These are phyloP conservation scores for Nephrotoma appendiculata DNA, from an alignment of 2,888 invertebrate species.

Conservation along the genomic window DNA sequence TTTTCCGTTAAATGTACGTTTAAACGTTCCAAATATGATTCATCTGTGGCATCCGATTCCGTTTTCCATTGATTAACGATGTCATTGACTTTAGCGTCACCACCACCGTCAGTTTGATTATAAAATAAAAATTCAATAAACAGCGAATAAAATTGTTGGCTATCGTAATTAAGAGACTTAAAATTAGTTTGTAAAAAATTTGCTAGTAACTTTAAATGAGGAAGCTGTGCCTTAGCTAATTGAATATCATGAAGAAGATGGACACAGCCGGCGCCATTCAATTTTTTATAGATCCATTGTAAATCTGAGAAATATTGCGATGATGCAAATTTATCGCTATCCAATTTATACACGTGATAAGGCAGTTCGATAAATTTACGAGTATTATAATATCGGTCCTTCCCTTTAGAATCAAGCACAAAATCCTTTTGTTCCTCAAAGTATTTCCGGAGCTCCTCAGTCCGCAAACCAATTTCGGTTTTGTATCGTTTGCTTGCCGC, in stretches of 20 bases:
- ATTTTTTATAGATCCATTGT: slow-evolving; percentile 66
- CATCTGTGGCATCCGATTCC: slow-evolving; percentile 23
- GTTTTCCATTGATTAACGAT: slow-evolving; percentile 27
- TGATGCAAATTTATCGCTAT: slow-evolving; percentile 42
- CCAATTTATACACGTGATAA: slow-evolving; percentile 50
- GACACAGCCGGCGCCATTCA: slow-evolving; percentile 60
- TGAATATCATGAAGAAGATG: slow-evolving; percentile 65
- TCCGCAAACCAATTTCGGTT: slow-evolving; percentile 11
- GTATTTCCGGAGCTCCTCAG: slow-evolving; percentile 13
- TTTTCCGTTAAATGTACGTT: slow-evolving; percentile 14
- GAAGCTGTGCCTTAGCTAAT: slow-evolving; percentile 23
- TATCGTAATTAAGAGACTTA: slow-evolving; percentile 63
- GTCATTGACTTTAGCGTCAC: slow-evolving; percentile 21
- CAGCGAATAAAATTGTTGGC: slow-evolving; percentile 67
- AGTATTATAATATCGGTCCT: slow-evolving; percentile 43
- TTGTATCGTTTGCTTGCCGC: slow-evolving; percentile 25
- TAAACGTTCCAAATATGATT: slow-evolving; percentile 34
- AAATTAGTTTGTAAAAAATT: slow-evolving; percentile 57
- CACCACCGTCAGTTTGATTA: slow-evolving; percentile 17
- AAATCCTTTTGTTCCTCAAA: slow-evolving; percentile 15
- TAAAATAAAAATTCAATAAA: slow-evolving; percentile 37
- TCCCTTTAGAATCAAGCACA: slow-evolving; percentile 14
- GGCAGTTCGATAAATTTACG: slow-evolving; percentile 73
- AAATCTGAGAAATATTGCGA: slow-evolving; percentile 58
- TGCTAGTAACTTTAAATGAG: slow-evolving; percentile 42